Conservation (phyloP, 2,113 vertebrate genomes). For the Notarius lentiginosus region DNA sequence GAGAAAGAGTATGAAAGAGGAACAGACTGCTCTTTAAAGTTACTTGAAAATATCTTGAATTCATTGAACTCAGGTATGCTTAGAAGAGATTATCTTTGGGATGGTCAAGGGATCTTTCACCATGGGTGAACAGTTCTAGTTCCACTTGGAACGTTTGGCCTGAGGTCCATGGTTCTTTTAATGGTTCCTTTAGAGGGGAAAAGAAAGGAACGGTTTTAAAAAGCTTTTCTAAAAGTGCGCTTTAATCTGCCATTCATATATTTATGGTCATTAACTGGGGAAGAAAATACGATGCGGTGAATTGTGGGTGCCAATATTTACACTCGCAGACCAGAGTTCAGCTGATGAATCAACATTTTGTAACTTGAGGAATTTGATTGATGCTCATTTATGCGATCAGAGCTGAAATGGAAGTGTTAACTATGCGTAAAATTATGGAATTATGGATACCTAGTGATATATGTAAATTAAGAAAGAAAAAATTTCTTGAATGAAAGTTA, state of each 20-base stretch:
- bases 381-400: neutral
- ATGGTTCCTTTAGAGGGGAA: neutral
- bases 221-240: too few relatives aligned
- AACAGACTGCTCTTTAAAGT: neutral
- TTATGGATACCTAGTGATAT: too few relatives aligned
- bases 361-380: neutral
- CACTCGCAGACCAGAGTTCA: neutral
- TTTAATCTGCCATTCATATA: neutral
- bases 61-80: neutral
- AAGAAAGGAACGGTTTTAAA: too few relatives aligned
- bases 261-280: neutral
- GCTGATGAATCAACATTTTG: neutral
- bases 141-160: neutral
- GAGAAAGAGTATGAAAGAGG: neutral
- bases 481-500: too few relatives aligned
- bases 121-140: neutral
- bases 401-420: neutral
- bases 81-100: neutral
- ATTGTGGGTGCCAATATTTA: neutral
- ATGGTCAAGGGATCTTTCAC: neutral
- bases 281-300: neutral
- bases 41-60: neutral
- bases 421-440: too few relatives aligned
- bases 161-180: neutral
- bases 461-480: too few relatives aligned